Evolutionary conservation across 1,140 invertebrate species (phyloP).

Genomic region (Heliconius melpomene): DNA sequence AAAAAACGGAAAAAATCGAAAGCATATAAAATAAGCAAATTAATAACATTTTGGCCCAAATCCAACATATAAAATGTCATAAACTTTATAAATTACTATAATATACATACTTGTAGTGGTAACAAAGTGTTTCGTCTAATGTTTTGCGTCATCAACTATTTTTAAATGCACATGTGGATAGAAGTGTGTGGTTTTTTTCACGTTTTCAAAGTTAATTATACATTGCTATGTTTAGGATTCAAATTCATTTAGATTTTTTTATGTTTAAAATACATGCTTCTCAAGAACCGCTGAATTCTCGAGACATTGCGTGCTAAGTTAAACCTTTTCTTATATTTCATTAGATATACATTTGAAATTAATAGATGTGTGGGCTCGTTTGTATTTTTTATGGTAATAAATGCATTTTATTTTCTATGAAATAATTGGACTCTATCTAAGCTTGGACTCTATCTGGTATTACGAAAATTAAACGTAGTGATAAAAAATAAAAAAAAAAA

Average conservation of each 20-base stretch:
- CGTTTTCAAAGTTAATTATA: conserved; percentile 17
- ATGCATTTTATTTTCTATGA: no score
- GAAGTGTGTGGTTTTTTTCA: conserved; percentile 24
- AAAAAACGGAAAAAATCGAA: no score
- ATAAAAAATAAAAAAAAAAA: not conserved
- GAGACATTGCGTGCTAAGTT: no score
- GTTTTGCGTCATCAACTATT: conserved; percentile 37
- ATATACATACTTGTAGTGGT: not conserved
- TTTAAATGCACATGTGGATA: conserved; percentile 32
- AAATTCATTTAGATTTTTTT: no score
- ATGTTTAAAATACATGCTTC: not conserved
- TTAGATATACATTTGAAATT: no score
- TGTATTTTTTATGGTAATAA: no score
- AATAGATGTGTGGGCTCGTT: no score
- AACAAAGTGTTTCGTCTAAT: conserved; percentile 15
- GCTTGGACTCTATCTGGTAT: no score
- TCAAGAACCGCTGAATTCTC: no score
- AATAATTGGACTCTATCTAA: no score
- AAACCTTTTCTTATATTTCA: no score
- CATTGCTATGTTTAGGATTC: conserved; percentile 39
- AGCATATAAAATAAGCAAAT: not conserved
- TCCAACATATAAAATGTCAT: conserved; percentile 7
- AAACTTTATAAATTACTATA: not conserved
- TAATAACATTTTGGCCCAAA: not conserved
- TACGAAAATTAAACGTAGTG: no score